Evolutionary conservation across 53 echinoderm and acorn worm genomes (phyloP), one percentile per base, ranked within the genome.

Genomic region (Apostichopus leukothele): DNA sequence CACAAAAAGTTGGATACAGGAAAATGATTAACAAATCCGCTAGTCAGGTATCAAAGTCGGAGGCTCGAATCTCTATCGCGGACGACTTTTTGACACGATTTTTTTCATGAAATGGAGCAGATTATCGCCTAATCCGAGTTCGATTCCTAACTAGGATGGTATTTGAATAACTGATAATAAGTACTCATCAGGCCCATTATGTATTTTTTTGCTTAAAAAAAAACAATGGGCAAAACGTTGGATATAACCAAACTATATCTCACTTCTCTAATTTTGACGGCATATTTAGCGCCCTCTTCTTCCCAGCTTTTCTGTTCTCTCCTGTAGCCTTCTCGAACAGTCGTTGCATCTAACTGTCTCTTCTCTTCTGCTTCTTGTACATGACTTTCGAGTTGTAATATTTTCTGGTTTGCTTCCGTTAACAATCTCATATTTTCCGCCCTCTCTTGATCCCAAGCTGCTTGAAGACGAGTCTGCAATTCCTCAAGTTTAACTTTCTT

Each of bases 401-500:
- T 91, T 60, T 93, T 91, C 76, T 95, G 93, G 80, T 99, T 96
- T 14, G 96, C 94, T 90, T 94, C 99, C 39, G 99, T 91, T 54
- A 99, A 81, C 73, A 96, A 90, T 50, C 96, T 93, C 76, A 92
- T 94, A 78, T 99, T 92, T 76, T 99, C 99, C 9, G 88, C 90
- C 71, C 99, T 90, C 80, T 99, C 99, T 75, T 91, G 92, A 53
- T 99, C 99, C 94, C 94, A 99, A 51, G 96, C 89, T 14, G 93
- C 92, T 83, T 96, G 93, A 3, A 99, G 92, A 51, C 99, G 78
- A 6, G 96, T 90, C 89, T 95, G 94, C 22, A 95, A 88, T 6
- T 99, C 99, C 51, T 99, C 99, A 5, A 93, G 79, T 79, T 99
- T 99, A 2, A 95, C 94, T 89, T 99, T 99, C 84, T 96, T 99